Evolutionary conservation across 2,888 invertebrate genomes (phyloP).

Genomic region (Diaphora mendica): DNA sequence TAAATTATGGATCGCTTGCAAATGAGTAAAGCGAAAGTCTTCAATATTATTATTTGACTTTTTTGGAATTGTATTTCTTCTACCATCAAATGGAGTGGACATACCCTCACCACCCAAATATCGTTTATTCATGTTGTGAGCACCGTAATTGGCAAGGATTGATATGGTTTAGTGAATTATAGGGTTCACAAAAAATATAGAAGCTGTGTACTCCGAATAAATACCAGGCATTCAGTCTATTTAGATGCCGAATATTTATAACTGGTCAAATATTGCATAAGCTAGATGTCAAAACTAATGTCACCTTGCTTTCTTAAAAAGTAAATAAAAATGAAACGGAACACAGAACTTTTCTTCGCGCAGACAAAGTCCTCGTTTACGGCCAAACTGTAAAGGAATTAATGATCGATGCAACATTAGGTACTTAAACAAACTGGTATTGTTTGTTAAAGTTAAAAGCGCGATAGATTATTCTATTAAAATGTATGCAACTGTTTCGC

Average conservation of each 20-base stretch:
- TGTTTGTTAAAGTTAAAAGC: background rate
- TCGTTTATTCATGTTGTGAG: background rate
- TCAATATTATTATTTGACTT: background rate
- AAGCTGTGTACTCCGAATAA: background rate
- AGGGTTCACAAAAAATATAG: background rate
- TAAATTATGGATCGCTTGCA: constrained; percentile 3
- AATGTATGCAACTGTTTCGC: background rate
- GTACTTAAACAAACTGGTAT: background rate
- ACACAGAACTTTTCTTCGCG: no score
- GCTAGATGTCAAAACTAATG: background rate
- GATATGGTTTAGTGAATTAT: background rate
- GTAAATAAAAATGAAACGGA: no score
- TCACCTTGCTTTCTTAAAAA: no score
- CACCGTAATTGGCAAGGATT: background rate
- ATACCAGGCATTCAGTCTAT: background rate
- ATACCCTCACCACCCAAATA: background rate
- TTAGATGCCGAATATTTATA: background rate
- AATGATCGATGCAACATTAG: background rate
- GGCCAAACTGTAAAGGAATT: background rate
- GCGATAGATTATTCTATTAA: background rate
- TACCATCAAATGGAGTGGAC: background rate
- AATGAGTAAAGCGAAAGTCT: background rate
- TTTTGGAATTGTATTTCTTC: background rate
- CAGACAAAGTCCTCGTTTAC: background rate
- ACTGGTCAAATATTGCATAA: no score